Evolutionary conservation across 2,797 vertebrate species (phyloP).

Genomic region (Chloroceryle amazona): DNA sequence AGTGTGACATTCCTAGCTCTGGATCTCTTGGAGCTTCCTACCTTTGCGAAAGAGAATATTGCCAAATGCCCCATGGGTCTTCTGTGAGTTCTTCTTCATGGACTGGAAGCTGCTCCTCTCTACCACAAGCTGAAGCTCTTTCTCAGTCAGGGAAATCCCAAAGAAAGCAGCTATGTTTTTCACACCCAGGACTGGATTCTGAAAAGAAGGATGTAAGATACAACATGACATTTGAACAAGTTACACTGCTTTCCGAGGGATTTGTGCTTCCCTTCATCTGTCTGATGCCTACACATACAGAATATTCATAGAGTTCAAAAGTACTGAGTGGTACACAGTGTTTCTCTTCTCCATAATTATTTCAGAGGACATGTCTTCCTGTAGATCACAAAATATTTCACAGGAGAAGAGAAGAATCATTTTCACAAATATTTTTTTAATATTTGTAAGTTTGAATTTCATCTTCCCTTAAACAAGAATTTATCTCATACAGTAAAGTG

Average conservation of each 20-base stretch:
- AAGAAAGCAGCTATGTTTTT: conserved; percentile 81
- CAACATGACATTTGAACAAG: background rate
- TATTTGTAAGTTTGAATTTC: background rate
- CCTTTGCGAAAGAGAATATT: conserved; percentile 78
- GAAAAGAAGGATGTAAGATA: background rate
- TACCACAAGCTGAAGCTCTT: conserved; percentile 76
- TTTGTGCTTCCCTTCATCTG: background rate
- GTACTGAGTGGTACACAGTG: fast-evolving
- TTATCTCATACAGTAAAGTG: fast-evolving
- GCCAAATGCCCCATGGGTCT: conserved; percentile 60
- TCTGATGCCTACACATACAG: background rate
- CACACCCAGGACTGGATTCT: conserved; percentile 76
- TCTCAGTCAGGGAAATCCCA: conserved; percentile 75
- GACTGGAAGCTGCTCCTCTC: conserved; percentile 75
- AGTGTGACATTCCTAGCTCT: background rate
- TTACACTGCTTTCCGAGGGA: fast-evolving
- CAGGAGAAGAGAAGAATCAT: background rate
- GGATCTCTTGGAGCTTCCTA: background rate
- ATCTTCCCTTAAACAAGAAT: background rate
- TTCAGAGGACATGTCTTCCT: background rate
- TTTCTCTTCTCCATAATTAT: background rate
- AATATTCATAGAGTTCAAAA: background rate
- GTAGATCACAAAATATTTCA: background rate
- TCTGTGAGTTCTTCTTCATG: conserved; percentile 75
- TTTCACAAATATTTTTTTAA: background rate